These are phyloP conservation scores for Lepilemur septentrionalis DNA, from an alignment of 2,797 vertebrate genomes.

Conservation along the genomic window DNA sequence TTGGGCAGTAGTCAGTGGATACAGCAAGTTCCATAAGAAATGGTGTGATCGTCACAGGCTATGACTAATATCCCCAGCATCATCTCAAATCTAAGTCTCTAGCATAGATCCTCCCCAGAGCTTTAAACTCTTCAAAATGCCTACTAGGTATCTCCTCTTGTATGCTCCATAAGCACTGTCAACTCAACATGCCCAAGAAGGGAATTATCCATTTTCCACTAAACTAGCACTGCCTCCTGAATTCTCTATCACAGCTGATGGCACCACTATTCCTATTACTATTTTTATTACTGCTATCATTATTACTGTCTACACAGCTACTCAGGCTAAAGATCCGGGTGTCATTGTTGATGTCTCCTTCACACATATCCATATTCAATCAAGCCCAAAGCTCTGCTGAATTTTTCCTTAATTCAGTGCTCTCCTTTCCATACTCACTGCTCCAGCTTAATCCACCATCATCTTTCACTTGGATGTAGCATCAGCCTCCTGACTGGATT, in stretches of 20 bases:
- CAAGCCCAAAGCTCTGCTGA: background rate
- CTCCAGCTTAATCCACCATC: background rate
- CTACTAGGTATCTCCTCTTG: background rate
- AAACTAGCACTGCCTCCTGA: background rate
- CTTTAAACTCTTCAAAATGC: constrained; percentile 11
- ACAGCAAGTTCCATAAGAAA: background rate
- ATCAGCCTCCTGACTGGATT: background rate
- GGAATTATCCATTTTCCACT: constrained; percentile 19
- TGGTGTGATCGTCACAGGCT: background rate
- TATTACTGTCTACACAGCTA: background rate
- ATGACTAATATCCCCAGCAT: background rate
- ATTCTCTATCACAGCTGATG: background rate
- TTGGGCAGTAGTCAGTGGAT: background rate
- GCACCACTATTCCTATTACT: background rate
- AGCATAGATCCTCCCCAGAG: background rate
- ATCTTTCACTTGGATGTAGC: background rate
- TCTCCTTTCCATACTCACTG: background rate
- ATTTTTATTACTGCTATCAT: background rate
- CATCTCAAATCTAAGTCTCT: background rate
- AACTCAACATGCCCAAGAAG: background rate
- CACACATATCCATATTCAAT: background rate
- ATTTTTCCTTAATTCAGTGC: background rate
- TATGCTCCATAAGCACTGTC: background rate
- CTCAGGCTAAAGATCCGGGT: background rate
- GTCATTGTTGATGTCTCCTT: background rate